Base-by-base conservation (phyloP, 2,797 vertebrate species). In the Lophotriccus pileatus region DNA sequence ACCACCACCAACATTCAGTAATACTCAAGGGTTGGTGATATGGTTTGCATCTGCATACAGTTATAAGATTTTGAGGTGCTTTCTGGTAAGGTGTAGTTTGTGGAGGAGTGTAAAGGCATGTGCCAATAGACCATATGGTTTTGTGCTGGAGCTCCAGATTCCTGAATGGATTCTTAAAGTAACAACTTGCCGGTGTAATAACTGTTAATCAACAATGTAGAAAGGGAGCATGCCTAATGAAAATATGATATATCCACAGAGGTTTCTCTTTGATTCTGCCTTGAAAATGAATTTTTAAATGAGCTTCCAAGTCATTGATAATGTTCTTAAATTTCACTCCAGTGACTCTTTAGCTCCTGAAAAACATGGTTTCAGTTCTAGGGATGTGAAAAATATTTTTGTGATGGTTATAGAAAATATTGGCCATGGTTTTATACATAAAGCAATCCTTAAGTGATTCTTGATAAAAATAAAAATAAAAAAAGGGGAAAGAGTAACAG, bases 121-220 rank as follows among this genome's bases (percentile, higher is more conserved):
- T 85, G 76, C 50, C 60, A 47, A 78, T 80, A 72, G 68, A 76
- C 43, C 90, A 94, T 85, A 85, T 95, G 87, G 84, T 93, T 95
- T 94, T 87, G 62, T 89, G 68, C 44, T 94, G 50, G 67, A 86
- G 83, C 75, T 95, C 66, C 72, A 77, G 83, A 95, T 88, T 85
- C 64, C 66, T 78, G 56, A 85, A 94, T 89, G 24, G 20, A 56
- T 79, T 95, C 85, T 96, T 94, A 94, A 96, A 95, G 95, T 89
- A 95, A 92, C 79, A 95, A n/a, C 50, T 70, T 95, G 76, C 62
- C 59, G 62, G 37, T 58, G 22, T 88, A 87, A 81, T 84, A 92
- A 80, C 70, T 90, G 69, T 78, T 90, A 94, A 78, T 68, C 32
- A 77, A 81, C 41, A 75, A 25, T 59, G 59, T 70, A 89, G 55